Conservation (phyloP, 1,140 invertebrate genomes). For the Ceratosolen fusciceps region DNA sequence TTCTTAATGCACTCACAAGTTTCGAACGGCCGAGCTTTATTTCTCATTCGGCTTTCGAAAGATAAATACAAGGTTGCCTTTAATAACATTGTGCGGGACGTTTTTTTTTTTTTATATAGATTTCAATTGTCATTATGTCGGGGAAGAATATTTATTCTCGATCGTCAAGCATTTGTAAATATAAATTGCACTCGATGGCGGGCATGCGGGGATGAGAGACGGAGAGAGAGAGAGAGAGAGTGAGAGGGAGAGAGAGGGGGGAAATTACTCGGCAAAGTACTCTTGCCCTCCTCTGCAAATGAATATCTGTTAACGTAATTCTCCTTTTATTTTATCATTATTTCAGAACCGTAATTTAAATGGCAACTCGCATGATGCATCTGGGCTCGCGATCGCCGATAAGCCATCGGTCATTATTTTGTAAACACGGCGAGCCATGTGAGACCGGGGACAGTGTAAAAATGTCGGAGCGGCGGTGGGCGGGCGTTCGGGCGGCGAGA, state of each 20-base stretch:
- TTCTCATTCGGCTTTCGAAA: constrained; percentile 16
- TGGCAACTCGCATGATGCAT: background rate
- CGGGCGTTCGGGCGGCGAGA: no score
- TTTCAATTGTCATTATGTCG: background rate
- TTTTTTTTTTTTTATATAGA: no score
- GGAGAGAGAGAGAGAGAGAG: no score
- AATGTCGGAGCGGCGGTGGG: background rate
- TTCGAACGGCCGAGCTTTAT: constrained; percentile 2
- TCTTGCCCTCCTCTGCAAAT: background rate
- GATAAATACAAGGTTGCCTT: constrained; percentile 21
- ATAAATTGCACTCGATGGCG: background rate
- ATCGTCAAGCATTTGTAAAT: background rate
- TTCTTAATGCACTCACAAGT: constrained; percentile 27
- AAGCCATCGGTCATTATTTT: background rate
- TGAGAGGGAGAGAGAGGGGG: no score
- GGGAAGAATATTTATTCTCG: background rate
- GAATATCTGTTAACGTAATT: background rate
- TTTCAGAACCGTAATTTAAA: background rate
- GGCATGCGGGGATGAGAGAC: background rate
- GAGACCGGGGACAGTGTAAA: background rate
- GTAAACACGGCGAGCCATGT: background rate
- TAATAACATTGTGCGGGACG: background rate
- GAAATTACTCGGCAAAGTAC: background rate
- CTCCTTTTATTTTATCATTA: background rate
- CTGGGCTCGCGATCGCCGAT: background rate